Evolutionary conservation across 2,113 vertebrate species (phyloP), one percentile per base, ranked within the genome.

Genomic region (Butorides virescens): DNA sequence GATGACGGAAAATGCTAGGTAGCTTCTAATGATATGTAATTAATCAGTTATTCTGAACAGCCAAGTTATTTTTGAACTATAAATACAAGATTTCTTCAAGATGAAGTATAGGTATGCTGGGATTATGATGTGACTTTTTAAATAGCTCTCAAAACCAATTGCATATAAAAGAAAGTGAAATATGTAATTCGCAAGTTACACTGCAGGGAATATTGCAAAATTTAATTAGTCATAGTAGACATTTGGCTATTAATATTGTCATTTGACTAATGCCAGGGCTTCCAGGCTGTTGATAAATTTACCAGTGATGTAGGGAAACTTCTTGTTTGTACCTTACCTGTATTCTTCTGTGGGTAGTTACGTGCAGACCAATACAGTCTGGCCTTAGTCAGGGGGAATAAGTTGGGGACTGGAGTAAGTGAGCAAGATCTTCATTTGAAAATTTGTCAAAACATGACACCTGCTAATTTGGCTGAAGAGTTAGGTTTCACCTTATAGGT

Each of bases 331-430:
- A 27, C 11, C 23, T 3, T 47, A 30, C 12, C 3, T 66, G 13
- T 70, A 89, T 22, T 32, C 21, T 86, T 52, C 25, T 66, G 0
- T 46, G 13, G 34, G 7, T 84, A 36, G 37, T 78, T 85, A 44
- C 8, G 6, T 9, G 8, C 25, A 59, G 58, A 29, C 20, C 13
- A 25, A 5, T 36, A 4, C 6, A 52, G 26, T 23, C 39, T 70
- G 30, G 10, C 46, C 3, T 21, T 63, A 50, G 7, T 39, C 16
- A 9, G 9, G 1, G 20, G 6, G 2, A 29, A 0, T 32, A 30
- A 59, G 7, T 46, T 53, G 37, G 32, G 4, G 25, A 53, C 32
- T 44, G 52, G 13, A 46, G 17, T 47, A 29, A 36, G 5, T 16
- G 23, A 83, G 11, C 23, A 73, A 62, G 49, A 36, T 56, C 11